Conservation (phyloP, 2,888 invertebrate genomes). For the Anoncus sp. region DNA sequence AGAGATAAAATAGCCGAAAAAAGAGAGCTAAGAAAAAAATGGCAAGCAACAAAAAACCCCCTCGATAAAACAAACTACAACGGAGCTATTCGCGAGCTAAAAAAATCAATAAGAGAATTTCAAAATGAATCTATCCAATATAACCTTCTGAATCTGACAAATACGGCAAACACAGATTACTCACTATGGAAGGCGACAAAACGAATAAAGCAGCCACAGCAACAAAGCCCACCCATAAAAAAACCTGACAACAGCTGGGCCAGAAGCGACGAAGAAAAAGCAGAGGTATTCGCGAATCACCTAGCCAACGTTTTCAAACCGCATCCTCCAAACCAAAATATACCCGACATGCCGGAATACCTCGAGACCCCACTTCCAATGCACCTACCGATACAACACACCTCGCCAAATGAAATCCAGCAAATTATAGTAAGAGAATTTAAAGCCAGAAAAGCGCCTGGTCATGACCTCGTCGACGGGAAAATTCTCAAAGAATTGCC, state of each 20-base stretch:
- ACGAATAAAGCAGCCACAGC: no score
- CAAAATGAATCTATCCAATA: conserved; percentile 18
- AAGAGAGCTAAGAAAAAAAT: conserved; percentile 57
- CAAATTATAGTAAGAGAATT: conserved; percentile 1
- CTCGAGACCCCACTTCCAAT: conserved; percentile 8
- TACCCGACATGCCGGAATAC: background rate
- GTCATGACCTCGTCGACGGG: background rate
- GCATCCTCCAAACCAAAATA: background rate
- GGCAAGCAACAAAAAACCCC: conserved; percentile 56
- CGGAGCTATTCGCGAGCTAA: conserved; percentile 51
- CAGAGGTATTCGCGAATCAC: conserved; percentile 46
- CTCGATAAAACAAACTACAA: conserved; percentile 59
- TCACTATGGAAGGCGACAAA: no score
- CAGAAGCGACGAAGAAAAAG: conserved; percentile 53
- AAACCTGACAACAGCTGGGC: no score
- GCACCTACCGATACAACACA: background rate
- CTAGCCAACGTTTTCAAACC: conserved; percentile 50
- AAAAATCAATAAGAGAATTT: conserved; percentile 43
- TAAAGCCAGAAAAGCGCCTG: background rate
- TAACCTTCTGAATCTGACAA: background rate
- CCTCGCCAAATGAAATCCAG: background rate
- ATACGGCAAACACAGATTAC: conserved; percentile 48
- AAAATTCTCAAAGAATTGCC: conserved; percentile 14
- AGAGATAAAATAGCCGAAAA: conserved; percentile 57
- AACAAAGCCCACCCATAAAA: no score